These are phyloP conservation scores for Rostratula benghalensis DNA, from an alignment of 2,113 vertebrate species.

Conservation along the genomic window DNA sequence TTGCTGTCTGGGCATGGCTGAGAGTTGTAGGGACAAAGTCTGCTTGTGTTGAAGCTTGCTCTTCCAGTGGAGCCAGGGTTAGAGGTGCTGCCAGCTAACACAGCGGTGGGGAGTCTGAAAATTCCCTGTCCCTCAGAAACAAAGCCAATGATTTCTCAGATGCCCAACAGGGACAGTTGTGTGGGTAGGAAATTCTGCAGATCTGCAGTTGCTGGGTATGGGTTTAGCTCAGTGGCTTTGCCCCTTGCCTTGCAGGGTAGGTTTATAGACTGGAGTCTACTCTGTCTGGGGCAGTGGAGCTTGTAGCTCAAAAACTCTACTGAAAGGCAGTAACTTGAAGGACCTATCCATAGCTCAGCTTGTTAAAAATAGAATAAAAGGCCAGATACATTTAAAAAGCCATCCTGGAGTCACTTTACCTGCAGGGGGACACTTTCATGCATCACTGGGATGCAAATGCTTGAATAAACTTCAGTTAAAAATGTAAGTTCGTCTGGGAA, in stretches of 20 bases:
- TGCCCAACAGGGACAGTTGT: neutral
- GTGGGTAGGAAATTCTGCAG: neutral
- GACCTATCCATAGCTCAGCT: neutral
- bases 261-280: neutral
- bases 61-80: neutral
- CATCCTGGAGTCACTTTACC: conserved; percentile 9
- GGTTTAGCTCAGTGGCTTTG: neutral
- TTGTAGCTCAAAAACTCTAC: neutral
- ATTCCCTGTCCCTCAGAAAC: neutral
- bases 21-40: neutral
- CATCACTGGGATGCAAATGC: neutral
- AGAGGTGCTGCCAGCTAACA: neutral
- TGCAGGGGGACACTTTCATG: conserved; percentile 15
- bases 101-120: neutral
- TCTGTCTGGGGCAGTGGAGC: neutral
- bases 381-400: neutral
- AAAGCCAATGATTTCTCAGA: neutral
- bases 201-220: neutral
- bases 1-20: neutral
- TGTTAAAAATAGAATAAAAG: neutral
- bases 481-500: neutral
- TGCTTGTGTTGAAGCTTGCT: neutral
- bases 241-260: neutral
- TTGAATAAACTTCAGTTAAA: conserved; percentile 29
- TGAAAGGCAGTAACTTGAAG: neutral